Percentiles rank a stretch among this genome's conserved stretches.
Evolutionary conservation across 2,888 invertebrate genomes (phyloP).

Genomic region (Philhelius pedissequus): DNA sequence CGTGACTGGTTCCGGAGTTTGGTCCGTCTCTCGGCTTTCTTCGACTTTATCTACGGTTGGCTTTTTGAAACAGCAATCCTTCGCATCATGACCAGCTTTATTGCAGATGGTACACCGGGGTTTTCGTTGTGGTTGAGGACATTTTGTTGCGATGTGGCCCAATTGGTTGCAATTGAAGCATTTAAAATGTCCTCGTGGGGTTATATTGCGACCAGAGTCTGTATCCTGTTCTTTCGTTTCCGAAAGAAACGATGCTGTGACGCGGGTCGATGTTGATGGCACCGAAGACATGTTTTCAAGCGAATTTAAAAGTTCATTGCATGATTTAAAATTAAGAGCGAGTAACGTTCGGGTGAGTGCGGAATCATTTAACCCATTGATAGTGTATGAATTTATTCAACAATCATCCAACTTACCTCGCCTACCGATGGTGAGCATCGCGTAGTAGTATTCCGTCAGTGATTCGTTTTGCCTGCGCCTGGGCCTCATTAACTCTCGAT

Average conservation of each 20-base stretch:
- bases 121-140: background rate
- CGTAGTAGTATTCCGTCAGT: slow-evolving; percentile 46
- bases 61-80: background rate
- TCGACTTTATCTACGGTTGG: background rate
- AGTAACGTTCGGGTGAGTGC: background rate
- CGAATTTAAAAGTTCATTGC: background rate
- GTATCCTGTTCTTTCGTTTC: background rate
- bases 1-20: too few species aligned
- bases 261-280: background rate
- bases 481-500: slow-evolving; percentile 31
- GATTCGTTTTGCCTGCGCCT: slow-evolving; percentile 29
- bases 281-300: background rate
- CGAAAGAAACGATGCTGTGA: background rate
- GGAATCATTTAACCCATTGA: background rate
- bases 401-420: slow-evolving; percentile 38
- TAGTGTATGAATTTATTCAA: slow-evolving; percentile 25
- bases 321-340: background rate
- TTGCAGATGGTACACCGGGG: background rate
- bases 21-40: too few species aligned
- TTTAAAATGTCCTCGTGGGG: background rate
- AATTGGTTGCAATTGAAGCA: background rate
- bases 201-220: background rate
- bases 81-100: background rate
- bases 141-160: background rate
- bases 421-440: slow-evolving; percentile 44